phyloP scores from a whole-genome alignment of 2,888 invertebrate species.

The Campaea margaritaria region DNA sequence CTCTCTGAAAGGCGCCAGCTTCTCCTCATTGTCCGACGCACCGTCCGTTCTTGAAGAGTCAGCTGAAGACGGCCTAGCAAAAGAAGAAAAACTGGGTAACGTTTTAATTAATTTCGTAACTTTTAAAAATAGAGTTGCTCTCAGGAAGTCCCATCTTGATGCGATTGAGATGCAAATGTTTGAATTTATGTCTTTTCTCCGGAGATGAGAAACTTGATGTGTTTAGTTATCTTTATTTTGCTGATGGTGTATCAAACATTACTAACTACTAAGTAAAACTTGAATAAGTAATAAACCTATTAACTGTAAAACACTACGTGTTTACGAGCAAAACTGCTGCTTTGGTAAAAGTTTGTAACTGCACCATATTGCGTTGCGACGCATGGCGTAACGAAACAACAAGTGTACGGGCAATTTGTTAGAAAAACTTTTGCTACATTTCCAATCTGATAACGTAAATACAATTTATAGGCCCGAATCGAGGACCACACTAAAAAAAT shows the following conservation, averaged over 20 bases:
- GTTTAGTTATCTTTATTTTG: too few relatives aligned
- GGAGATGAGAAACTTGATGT: too few relatives aligned
- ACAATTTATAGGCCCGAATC: slow-evolving; percentile 6
- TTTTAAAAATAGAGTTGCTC: too few relatives aligned
- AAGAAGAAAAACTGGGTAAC: too few relatives aligned
- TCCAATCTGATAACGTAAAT: neutral
- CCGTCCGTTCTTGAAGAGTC: slow-evolving; percentile 80
- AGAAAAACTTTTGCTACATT: neutral
- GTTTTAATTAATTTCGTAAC: too few relatives aligned
- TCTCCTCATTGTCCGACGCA: slow-evolving; percentile 86
- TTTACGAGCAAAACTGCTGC: slow-evolving; percentile 24
- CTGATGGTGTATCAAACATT: too few relatives aligned
- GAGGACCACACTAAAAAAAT: neutral
- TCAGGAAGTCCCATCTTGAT: too few relatives aligned
- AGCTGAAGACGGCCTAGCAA: slow-evolving; percentile 67
- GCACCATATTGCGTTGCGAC: slow-evolving; percentile 23
- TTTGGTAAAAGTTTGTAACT: slow-evolving; percentile 19
- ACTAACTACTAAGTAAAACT: too few relatives aligned
- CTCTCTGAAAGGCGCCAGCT: slow-evolving; percentile 86
- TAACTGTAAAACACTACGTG: slow-evolving; percentile 6
- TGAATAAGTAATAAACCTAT: neutral
- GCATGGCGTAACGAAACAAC: slow-evolving; percentile 6
- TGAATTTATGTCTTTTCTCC: too few relatives aligned
- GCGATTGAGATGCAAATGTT: too few relatives aligned
- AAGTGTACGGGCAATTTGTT: slow-evolving; percentile 5